phyloP scores from a whole-genome alignment of 2,888 invertebrate species.

The Rhingia rostrata region DNA sequence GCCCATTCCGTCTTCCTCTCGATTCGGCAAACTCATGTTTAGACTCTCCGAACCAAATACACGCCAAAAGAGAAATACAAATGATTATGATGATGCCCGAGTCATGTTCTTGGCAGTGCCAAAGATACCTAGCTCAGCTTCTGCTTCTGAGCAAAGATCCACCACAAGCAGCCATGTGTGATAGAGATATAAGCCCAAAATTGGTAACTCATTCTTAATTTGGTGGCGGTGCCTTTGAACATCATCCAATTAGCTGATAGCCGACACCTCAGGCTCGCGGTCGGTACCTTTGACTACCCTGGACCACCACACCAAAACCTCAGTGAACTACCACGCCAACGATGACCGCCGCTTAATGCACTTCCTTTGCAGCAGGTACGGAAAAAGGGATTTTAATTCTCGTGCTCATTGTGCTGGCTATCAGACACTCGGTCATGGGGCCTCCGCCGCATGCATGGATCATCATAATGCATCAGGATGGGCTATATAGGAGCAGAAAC shows the following conservation, averaged over 20 bases:
- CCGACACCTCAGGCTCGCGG: conserved; percentile 82
- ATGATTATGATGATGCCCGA: conserved; percentile 24
- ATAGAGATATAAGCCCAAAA: conserved; percentile 82
- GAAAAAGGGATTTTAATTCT: conserved; percentile 71
- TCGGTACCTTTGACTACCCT: conserved; percentile 71
- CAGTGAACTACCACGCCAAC: conserved; percentile 25
- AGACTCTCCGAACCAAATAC: conserved; percentile 33
- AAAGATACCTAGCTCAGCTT: conserved; percentile 54
- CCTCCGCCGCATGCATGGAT: conserved; percentile 49
- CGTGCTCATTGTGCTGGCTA: conserved; percentile 58
- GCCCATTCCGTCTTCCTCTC: conserved; percentile 8
- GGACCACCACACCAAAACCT: conserved; percentile 65
- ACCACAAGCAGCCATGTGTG: conserved; percentile 73
- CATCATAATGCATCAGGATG: conserved; percentile 65
- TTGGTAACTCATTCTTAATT: conserved; percentile 82
- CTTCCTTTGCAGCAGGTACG: conserved; percentile 60
- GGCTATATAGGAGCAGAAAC: conserved; percentile 37
- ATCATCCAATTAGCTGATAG: conserved; percentile 83
- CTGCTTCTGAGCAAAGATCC: conserved; percentile 48
- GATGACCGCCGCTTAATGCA: conserved; percentile 51
- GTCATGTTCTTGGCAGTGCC: not conserved
- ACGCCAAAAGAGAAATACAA: conserved; percentile 30
- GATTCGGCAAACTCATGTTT: conserved; percentile 27
- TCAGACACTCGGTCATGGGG: conserved; percentile 37
- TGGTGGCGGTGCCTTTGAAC: conserved; percentile 83